Conservation (phyloP, 1,140 invertebrate genomes). For the Bradysia coprophila region DNA sequence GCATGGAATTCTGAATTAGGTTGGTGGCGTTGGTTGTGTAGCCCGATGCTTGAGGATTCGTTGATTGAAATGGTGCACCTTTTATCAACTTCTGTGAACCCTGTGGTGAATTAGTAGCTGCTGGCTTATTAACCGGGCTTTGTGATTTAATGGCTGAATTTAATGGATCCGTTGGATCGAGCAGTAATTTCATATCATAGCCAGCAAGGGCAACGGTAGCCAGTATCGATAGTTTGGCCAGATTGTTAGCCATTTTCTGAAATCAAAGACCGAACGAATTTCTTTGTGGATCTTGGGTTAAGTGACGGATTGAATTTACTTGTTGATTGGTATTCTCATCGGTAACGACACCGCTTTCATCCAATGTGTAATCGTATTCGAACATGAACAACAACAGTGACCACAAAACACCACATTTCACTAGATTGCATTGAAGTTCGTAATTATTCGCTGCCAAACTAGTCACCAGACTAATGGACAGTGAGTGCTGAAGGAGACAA, state of each 20-base stretch:
- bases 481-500: slow-evolving; percentile 10
- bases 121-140: neutral
- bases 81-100: neutral
- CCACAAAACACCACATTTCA: slow-evolving; percentile 86
- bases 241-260: slow-evolving; percentile 77
- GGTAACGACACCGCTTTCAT: slow-evolving; percentile 85
- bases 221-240: slow-evolving; percentile 69
- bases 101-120: neutral
- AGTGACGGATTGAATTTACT: slow-evolving; percentile 21
- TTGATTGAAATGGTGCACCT: neutral
- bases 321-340: slow-evolving; percentile 69
- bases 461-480: slow-evolving; percentile 22
- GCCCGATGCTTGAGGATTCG: slow-evolving; percentile 8
- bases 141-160: neutral
- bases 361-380: slow-evolving; percentile 92
- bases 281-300: neutral
- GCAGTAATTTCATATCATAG: slow-evolving; percentile 24
- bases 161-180: neutral
- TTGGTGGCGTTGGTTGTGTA: slow-evolving; percentile 23
- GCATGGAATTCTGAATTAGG: slow-evolving; percentile 15
- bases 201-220: slow-evolving; percentile 72
- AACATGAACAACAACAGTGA: slow-evolving; percentile 83
- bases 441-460: slow-evolving; percentile 27
- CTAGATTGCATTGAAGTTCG: slow-evolving; percentile 71
- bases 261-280: slow-evolving; percentile 8